Conservation (phyloP, 2,888 invertebrate species). For the Epsilonema sp. region DNA sequence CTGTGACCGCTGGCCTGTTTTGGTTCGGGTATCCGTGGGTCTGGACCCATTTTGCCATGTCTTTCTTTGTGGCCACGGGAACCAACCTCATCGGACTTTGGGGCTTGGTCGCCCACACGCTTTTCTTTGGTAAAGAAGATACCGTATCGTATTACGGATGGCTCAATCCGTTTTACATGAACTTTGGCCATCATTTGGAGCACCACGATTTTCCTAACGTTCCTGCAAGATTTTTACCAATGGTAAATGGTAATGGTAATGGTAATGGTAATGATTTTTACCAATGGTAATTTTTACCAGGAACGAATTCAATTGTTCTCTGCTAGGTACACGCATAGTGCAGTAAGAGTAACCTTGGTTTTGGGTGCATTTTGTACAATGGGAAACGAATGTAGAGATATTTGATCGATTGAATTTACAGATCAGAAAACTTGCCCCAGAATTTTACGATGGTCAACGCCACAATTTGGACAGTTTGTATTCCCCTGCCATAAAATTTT, state of each 20-base stretch:
- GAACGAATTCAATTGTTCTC: no score
- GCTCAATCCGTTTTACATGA: conserved; percentile 28
- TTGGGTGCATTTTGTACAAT: neutral
- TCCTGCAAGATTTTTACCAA: conserved; percentile 27
- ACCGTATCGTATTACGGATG: conserved; percentile 33
- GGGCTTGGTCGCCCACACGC: conserved; percentile 20
- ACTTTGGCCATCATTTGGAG: conserved; percentile 32
- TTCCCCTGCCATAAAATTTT: neutral
- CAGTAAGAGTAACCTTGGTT: no score
- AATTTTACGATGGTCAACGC: conserved; percentile 2
- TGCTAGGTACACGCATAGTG: no score
- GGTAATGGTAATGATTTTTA: no score
- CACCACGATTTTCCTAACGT: conserved; percentile 34
- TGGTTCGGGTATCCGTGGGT: no score
- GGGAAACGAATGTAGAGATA: no score
- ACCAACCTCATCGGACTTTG: conserved; percentile 4
- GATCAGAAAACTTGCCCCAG: conserved; percentile 1
- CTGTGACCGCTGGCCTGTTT: no score
- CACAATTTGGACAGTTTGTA: neutral
- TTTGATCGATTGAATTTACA: neutral
- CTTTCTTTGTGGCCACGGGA: neutral
- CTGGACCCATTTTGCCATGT: conserved; percentile 16
- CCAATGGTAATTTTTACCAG: no score
- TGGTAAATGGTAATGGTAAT: conserved; percentile 18
- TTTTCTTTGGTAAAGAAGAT: conserved; percentile 26